Base-by-base conservation (phyloP, 1,140 invertebrate species). In the Tetraneura akinire region DNA sequence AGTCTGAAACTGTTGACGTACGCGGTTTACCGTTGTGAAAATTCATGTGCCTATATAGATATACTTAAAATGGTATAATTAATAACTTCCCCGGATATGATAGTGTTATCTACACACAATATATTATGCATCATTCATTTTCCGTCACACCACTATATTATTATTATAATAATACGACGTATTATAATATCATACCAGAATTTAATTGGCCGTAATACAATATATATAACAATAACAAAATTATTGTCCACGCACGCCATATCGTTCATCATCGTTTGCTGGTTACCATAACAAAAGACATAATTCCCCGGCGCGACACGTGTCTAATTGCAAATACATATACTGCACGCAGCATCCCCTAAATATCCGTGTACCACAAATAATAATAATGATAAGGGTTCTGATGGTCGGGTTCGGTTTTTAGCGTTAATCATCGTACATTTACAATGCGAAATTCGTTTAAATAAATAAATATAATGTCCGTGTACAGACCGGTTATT, bases 221-320 rank as follows among this genome's bases (percentile, higher is more conserved):
- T 62, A 78, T n/a, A n/a, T n/a, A n/a, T n/a, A n/a, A n/a, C n/a
- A 62, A 37, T 55, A 29, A 26, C 74, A 23, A 62, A 78, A 78
- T 78, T 29, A 78, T 78, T 60, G 74, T 78, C 74, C 53, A 60
- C 14, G 37, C 55, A 29, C 47, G 14, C 9, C 55, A n/a, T 62
- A 78, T 60, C 74, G 55, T 78, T 47, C 74, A 78, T 78, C 74
- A 78, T 78, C 37, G 32, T 78, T 78, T 62, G 55, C 74, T n/a
- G 21, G 11, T 78, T 78, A 78, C 74, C 74, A 78, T 78, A 60
- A 78, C 74, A 78, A 78, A 78, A 78, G 55, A 37, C 55, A 78
- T 62, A 29, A 76, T 78, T 55, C 53, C 23, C 74, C 37, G 37
- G 55, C 51, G 1, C 18, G 71, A 57, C 74, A 78, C 74, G 74